Evolutionary conservation across 2,888 invertebrate species (phyloP), one percentile per base, ranked within the genome.

Genomic region (Hydropsyche betteni): DNA sequence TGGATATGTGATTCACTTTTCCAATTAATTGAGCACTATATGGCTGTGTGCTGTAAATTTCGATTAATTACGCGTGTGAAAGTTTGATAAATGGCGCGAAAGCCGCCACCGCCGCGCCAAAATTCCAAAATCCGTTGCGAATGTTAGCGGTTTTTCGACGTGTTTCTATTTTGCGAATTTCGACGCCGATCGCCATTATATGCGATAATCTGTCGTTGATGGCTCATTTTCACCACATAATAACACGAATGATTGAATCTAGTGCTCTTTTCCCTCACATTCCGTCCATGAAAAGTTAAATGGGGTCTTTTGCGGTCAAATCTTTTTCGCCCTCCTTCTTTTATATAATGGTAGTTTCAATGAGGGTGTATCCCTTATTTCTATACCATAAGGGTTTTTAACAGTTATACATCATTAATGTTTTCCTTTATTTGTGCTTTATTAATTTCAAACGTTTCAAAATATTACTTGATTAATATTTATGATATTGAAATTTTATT

Each of bases 21-120:
- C 64, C 64, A n/a, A n/a, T 34, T 64, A 64, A 64, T 64, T 64
- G 64, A 64, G 64, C 34, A 24, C 64, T 12, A 64, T 64, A 64
- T 36, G 36, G 14, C 64, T 36, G 36, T 44, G 6, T 6, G 44
- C 36, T 36, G 64, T 36, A 64, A 64, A 64, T 64, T 64, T 34
- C 33, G 36, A 64, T 64, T 64, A 64, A 64, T 64, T 64, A 64
- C 64, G 36, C 64, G 64, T 36, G 36, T n/a, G 64, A 64, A 64
- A 64, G 64, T 64, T 64, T 64, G 64, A 64, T 34, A 33, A 64
- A 64, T 64, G 10, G 36, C 64, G 36, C 64, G 34, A 33, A 7
- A 34, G 16, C 58, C 58, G 58, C 16, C 16, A 16, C 44, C 24
- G 53, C 14, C 53, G 16, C 58, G 24, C 58, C 14, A 58, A 24